Percentiles rank a stretch among this genome's conserved stretches.
Evolutionary conservation across 2,797 vertebrate genomes (phyloP).

Genomic region (Anas bernieri): DNA sequence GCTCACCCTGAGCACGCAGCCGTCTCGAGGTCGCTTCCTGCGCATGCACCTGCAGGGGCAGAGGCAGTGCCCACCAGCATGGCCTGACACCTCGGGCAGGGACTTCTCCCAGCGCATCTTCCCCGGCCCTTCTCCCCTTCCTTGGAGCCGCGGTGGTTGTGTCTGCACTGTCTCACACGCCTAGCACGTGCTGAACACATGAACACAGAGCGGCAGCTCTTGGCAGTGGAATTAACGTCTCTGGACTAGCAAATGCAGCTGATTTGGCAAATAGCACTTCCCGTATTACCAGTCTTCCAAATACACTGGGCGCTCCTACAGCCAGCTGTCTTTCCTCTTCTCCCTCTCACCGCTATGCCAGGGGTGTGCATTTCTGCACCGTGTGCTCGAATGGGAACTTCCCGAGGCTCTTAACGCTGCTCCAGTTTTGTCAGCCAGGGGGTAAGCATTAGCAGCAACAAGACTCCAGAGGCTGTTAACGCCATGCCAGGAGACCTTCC

Average conservation of each 20-base stretch:
- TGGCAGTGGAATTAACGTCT: neutral
- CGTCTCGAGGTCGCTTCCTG: rapidly evolving
- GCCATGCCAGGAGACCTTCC: neutral
- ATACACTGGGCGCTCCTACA: neutral
- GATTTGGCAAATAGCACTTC: neutral
- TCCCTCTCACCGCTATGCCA: neutral
- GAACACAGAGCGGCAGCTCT: neutral
- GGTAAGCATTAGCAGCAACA: rapidly evolving
- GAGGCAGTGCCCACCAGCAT: neutral
- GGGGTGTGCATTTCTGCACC: neutral
- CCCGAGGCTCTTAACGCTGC: neutral
- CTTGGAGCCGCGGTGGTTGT: neutral
- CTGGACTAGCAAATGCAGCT: neutral
- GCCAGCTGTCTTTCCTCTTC: neutral
- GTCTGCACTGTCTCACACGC: neutral
- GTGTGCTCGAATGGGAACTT: neutral
- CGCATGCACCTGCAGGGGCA: rapidly evolving
- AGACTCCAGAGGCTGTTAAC: neutral
- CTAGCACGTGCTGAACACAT: neutral
- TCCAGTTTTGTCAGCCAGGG: neutral
- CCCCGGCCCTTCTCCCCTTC: neutral
- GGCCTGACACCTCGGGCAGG: neutral
- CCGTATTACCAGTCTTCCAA: neutral
- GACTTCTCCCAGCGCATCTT: neutral
- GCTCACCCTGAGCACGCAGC: neutral